Conservation (phyloP, 2,113 vertebrate species). For the Actinemys pallida region DNA sequence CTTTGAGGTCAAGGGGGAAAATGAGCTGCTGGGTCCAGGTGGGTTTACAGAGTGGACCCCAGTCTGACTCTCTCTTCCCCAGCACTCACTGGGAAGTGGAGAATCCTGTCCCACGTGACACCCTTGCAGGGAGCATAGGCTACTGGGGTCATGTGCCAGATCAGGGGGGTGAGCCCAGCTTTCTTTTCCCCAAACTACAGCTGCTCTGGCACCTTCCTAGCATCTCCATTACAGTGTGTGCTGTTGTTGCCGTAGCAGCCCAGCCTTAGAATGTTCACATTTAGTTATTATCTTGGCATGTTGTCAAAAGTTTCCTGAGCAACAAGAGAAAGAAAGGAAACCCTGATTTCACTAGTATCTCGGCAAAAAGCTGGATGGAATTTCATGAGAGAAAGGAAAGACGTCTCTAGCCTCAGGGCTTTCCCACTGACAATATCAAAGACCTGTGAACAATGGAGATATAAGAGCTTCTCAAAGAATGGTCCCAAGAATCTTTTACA, state of each 20-base stretch:
- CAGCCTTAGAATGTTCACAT: neutral
- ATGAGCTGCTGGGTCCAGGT: neutral
- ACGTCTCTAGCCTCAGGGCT: neutral
- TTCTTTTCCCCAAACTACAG: neutral
- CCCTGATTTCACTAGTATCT: neutral
- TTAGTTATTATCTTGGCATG: neutral
- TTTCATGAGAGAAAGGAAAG: neutral
- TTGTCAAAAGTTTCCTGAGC: neutral
- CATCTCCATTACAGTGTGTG: neutral
- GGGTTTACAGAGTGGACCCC: neutral
- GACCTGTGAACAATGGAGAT: neutral
- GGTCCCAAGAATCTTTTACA: neutral
- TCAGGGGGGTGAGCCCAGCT: neutral
- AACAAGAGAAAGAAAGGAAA: neutral
- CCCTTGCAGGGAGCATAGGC: neutral
- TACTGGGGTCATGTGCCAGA: neutral
- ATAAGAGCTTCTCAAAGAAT: neutral
- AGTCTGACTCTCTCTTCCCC: neutral
- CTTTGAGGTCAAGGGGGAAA: neutral
- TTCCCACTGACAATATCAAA: neutral
- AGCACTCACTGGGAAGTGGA: neutral
- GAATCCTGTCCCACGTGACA: neutral
- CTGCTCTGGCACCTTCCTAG: neutral
- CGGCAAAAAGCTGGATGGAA: neutral
- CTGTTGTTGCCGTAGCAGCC: neutral